Evolutionary conservation across 2,888 invertebrate species (phyloP), one percentile per base, ranked within the genome.

Genomic region (Cinara cedri): DNA sequence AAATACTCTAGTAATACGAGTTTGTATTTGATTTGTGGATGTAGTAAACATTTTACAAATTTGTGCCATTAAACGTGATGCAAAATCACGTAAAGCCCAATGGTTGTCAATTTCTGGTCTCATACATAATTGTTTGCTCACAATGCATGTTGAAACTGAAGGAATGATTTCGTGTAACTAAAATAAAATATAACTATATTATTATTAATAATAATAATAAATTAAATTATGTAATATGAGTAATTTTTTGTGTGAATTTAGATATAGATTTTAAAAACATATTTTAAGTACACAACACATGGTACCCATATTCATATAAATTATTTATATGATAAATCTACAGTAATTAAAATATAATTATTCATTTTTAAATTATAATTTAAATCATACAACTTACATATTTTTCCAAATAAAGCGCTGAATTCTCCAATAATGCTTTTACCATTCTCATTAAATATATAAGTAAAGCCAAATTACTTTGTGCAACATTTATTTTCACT

Each of bases 401-500:
- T 94, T 97, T 98, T 86, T 99, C 98, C 82, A 99, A 87, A 86
- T 95, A 98, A 16, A 99, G 88, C 0, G 96, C 94, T 82, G 94
- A 94, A 87, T 99, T 99, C 84, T 98, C 98, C 63, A 98, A 89
- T 71, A 99, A 87, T 0, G 98, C 97, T 86, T 97, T 97, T 19
- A 98, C 96, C 98, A 99, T 98, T 83, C 98, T 88, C 98, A 99
- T 98, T 26, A 99, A 87, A 86, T 99, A 99, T 83, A 99, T 99
- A 10, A 99, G 89, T 80, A 99, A 88, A 0, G 98, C 98, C 74
- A 99, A 89, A 87, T 99, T 98, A 86, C 95, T 96, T 86, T 98
- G 97, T 0, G 98, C 97, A 3, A 98, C 97, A 88, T 99, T 99
- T 0, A 98, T 96, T 86, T 97, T 93, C 8, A 98, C 98, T 81